Evolutionary conservation across 2,797 vertebrate genomes (phyloP), one percentile per base, ranked within the genome.

Genomic region (Ctenopoma multispine): DNA sequence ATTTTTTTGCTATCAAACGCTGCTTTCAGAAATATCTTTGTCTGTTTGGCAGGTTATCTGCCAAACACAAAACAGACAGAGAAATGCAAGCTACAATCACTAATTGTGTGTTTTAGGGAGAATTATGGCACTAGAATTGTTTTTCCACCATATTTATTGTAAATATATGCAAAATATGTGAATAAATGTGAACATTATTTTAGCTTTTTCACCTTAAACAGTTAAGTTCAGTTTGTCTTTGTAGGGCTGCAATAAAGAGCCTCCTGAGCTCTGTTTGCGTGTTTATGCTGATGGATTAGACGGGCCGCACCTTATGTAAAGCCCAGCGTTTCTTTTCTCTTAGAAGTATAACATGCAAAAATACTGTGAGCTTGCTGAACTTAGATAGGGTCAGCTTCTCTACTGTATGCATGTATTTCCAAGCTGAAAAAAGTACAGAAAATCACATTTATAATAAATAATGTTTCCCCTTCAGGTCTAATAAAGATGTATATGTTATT

Each of bases 251-350:
- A 64, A 73, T 61, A 47, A 61, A 23, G 20, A 23, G 20, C 41
- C 55, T 63, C 56, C 50, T 55, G 50, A 43, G 68, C 44, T 56
- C 27, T 41, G 27, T 29, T 38, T 57, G 29, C 63, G 72, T 74
- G 46, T 71, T 81, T 40, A 64, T 58, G 68, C 62, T 77, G 84
- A 86, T 57, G 24, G 66, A 85, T 76, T 77, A 80, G 48, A 64
- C 31, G 1, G 14, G 56, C 47, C 41, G 59, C 8, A 20, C 29
- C 58, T 71, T 62, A 60, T 77, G 54, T 70, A 61, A 78, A 69
- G 50, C 43, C 21, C 10, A 23, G 48, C 61, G 17, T 24, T 29
- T 57, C 34, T 40, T 69, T 68, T 63, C 49, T 56, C 38, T 74
- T 41, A 46, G 5, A 51, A 20, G 47, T 44, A 14, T 13, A 59